A percentile compares a stretch with the other conserved stretches of the same genome.
These are phyloP conservation scores for Drepana arcuata DNA, from an alignment of 1,140 invertebrate species.

Conservation along the genomic window DNA sequence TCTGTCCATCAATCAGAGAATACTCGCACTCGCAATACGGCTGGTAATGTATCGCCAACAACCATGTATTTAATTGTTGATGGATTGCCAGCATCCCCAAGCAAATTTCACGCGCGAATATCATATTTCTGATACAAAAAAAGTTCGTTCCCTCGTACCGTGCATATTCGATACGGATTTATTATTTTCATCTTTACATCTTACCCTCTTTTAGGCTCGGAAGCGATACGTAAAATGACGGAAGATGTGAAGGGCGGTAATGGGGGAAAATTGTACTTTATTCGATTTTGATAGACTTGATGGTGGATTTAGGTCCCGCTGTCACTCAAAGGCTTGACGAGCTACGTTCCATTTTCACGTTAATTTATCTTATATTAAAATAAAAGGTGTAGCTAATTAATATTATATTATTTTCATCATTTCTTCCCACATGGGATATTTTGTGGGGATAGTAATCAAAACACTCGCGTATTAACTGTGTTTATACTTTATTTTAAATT, in stretches of 20 bases:
- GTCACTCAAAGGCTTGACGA: constrained; percentile 36
- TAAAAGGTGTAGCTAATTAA: too few species aligned
- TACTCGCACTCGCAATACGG: constrained; percentile 38
- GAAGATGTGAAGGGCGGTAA: constrained; percentile 66
- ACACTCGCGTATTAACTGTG: too few species aligned
- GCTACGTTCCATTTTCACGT: constrained; percentile 9
- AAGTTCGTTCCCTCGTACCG: constrained; percentile 39
- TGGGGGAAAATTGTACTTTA: constrained; percentile 67
- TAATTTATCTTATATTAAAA: constrained; percentile 1
- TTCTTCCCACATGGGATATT: too few species aligned
- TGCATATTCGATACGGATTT: constrained; percentile 63
- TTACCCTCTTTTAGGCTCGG: constrained; percentile 59
- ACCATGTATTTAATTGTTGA: constrained; percentile 64
- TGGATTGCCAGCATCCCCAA: constrained; percentile 41
- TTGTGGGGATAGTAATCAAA: too few species aligned
- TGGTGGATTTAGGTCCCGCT: constrained; percentile 54
- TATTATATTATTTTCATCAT: too few species aligned
- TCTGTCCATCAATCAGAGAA: constrained; percentile 59
- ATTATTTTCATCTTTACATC: constrained; percentile 60
- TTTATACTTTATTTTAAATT: too few species aligned
- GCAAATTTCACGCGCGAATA: constrained; percentile 45
- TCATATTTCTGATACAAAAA: constrained; percentile 35
- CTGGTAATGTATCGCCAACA: constrained; percentile 62
- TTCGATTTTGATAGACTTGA: constrained; percentile 69
- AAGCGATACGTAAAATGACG: constrained; percentile 68